A percentile compares a stretch with the other conserved stretches of the same genome.
phyloP scores from a whole-genome alignment of 2,113 vertebrate species.

The Hypomesus transpacificus region DNA sequence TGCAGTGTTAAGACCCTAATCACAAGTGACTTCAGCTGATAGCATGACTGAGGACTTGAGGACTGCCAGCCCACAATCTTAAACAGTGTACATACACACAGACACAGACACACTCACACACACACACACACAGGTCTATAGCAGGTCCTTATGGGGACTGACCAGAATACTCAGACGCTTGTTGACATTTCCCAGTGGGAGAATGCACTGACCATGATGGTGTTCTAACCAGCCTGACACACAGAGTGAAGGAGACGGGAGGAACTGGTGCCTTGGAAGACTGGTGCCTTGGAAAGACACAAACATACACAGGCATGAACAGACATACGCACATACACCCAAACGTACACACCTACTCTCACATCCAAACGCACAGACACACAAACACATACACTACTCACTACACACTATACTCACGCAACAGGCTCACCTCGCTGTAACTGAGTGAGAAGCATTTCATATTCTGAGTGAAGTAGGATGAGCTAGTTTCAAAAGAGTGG shows the following conservation, averaged over 20 bases:
- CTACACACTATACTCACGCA: too few species aligned
- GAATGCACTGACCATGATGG: constrained; percentile 40
- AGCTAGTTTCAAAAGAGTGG: constrained; percentile 28
- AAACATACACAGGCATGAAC: constrained; percentile 8
- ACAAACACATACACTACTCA: constrained; percentile 6
- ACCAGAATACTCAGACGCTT: constrained; percentile 15
- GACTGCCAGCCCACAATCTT: too few species aligned
- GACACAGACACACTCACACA: not conserved
- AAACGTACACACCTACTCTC: constrained; percentile 5
- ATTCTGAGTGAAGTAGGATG: constrained; percentile 58
- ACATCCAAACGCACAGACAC: not conserved
- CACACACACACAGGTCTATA: constrained; percentile 1
- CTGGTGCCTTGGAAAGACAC: too few species aligned
- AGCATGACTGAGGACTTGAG: too few species aligned
- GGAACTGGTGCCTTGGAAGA: too few species aligned
- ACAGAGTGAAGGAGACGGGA: too few species aligned
- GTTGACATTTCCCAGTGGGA: constrained; percentile 22
- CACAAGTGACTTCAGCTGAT: too few species aligned
- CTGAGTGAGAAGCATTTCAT: constrained; percentile 47
- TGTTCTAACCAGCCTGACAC: constrained; percentile 1
- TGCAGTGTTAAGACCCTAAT: too few species aligned
- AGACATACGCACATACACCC: constrained; percentile 4
- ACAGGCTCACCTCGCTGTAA: constrained; percentile 53
- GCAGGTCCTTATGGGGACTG: constrained; percentile 21
- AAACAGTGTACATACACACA: not conserved